These are phyloP conservation scores for Pogonognathellus flavescens DNA, from an alignment of 1,140 invertebrate species.

Conservation along the genomic window DNA sequence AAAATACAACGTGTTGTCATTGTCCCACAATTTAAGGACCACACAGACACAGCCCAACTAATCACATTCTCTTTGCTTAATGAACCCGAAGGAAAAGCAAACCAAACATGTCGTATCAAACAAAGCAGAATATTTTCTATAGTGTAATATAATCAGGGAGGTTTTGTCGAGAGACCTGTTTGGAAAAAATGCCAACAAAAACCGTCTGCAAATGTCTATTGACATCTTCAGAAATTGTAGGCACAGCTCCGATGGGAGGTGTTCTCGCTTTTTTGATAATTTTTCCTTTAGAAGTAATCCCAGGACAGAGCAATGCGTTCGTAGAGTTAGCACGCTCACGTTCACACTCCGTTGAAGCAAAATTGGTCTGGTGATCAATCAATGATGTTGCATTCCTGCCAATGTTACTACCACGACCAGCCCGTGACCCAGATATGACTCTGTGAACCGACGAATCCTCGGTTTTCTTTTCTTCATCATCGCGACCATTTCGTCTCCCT, in stretches of 20 bases:
- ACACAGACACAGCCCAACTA: no score
- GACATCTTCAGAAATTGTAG: constrained; percentile 50
- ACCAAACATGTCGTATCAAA: no score
- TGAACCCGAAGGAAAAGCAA: no score
- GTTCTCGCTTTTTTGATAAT: constrained; percentile 13
- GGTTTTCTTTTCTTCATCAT: constrained; percentile 48
- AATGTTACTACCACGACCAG: constrained; percentile 8
- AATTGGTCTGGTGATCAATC: constrained; percentile 51
- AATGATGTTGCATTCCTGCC: constrained; percentile 39
- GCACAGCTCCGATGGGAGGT: constrained; percentile 8
- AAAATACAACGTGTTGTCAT: no score
- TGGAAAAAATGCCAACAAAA: constrained; percentile 27
- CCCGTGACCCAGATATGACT: constrained; percentile 39
- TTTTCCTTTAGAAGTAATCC: background rate
- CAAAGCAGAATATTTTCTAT: no score
- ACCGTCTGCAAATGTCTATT: constrained; percentile 56
- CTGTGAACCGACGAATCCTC: constrained; percentile 3
- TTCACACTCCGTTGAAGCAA: background rate
- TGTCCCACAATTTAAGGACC: no score
- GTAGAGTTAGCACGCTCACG: constrained; percentile 11
- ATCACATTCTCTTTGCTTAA: no score
- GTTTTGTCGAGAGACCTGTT: constrained; percentile 17
- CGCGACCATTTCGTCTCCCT: constrained; percentile 31
- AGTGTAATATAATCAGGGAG: no score
- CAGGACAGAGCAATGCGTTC: background rate